phyloP scores from a whole-genome alignment of 2,797 vertebrate genomes.

The Emydoidea blandingii region DNA sequence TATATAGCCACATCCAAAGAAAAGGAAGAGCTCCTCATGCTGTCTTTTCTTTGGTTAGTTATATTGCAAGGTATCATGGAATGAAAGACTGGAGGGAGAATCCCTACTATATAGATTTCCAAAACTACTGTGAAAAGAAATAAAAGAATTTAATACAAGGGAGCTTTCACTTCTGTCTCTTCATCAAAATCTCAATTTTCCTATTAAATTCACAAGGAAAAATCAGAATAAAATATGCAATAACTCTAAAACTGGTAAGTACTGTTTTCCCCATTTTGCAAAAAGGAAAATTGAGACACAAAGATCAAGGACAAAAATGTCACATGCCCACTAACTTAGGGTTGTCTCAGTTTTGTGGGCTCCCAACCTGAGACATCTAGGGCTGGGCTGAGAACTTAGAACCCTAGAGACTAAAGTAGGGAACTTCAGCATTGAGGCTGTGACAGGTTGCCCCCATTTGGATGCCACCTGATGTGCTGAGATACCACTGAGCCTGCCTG shows the following conservation, averaged over 20 bases:
- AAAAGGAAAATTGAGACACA: background rate
- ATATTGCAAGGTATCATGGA: background rate
- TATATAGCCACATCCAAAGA: rapidly evolving
- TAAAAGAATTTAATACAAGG: background rate
- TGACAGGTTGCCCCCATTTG: no score
- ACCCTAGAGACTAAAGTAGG: background rate
- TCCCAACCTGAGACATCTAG: background rate
- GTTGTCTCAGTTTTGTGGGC: background rate
- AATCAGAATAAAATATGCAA: background rate
- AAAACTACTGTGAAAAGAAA: background rate
- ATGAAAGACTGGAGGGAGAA: background rate
- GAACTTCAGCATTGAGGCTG: conserved; percentile 23
- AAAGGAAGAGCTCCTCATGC: background rate
- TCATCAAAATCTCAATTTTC: background rate
- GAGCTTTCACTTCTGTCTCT: background rate
- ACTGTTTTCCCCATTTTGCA: background rate
- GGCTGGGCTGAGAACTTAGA: conserved; percentile 17
- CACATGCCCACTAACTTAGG: background rate
- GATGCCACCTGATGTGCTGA: no score
- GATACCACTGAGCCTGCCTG: no score
- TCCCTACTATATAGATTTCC: background rate
- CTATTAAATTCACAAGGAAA: background rate
- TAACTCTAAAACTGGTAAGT: background rate
- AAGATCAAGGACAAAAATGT: background rate
- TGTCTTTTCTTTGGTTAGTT: background rate